These are phyloP conservation scores for Orthosia gothica DNA, from an alignment of 2,888 invertebrate genomes.

Conservation along the genomic window DNA sequence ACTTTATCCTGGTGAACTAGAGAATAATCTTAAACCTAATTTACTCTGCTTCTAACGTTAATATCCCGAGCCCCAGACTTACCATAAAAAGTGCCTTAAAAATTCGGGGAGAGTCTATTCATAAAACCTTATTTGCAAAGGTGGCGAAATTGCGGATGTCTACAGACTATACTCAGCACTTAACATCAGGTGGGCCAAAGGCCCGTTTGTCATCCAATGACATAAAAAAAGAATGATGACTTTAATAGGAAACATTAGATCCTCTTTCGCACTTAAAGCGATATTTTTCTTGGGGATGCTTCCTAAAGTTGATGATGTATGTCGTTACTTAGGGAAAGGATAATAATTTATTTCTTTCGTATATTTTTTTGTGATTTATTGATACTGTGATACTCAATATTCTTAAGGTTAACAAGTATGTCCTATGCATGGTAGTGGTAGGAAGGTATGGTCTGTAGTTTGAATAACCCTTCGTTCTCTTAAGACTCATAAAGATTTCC, in stretches of 20 bases:
- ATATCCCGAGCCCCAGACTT: slow-evolving; percentile 11
- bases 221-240: slow-evolving; percentile 70
- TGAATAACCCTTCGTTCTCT: too few relatives aligned
- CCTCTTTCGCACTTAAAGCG: slow-evolving; percentile 62
- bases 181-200: slow-evolving; percentile 62
- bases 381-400: not conserved
- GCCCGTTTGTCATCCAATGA: slow-evolving; percentile 64
- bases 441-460: too few relatives aligned
- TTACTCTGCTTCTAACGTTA: not conserved
- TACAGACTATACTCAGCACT: slow-evolving; percentile 58
- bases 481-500: too few relatives aligned
- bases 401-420: too few relatives aligned
- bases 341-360: slow-evolving; percentile 45
- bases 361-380: slow-evolving; percentile 35
- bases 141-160: slow-evolving; percentile 59
- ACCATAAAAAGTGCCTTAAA: slow-evolving; percentile 17
- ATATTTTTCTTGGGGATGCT: slow-evolving; percentile 52
- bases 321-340: slow-evolving; percentile 34
- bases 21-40: not conserved
- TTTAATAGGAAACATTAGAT: slow-evolving; percentile 69
- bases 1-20: not conserved
- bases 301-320: slow-evolving; percentile 57
- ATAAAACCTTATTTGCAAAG: slow-evolving; percentile 59
- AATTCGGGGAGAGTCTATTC: slow-evolving; percentile 15
- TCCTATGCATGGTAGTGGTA: too few relatives aligned